Conservation (phyloP, 1,140 invertebrate species). For the Drosophila orosa region DNA sequence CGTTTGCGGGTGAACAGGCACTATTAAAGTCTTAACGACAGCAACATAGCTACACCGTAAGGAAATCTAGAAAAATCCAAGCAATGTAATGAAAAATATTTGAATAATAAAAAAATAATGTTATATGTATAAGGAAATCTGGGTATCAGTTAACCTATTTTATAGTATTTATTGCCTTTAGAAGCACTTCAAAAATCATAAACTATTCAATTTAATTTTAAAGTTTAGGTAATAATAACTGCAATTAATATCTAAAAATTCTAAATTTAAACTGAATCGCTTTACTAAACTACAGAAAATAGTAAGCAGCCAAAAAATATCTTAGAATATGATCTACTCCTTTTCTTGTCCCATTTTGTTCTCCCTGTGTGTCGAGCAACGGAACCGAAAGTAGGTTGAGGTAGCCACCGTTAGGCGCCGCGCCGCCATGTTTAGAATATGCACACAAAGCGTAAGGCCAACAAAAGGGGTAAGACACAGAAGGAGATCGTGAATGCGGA, state of each 20-base stretch:
- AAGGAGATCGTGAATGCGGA: constrained; percentile 1
- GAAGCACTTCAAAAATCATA: too few relatives aligned
- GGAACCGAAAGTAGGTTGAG: constrained; percentile 72
- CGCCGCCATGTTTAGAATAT: constrained; percentile 79
- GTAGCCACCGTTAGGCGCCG: constrained; percentile 70
- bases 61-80: background rate
- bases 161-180: too few relatives aligned
- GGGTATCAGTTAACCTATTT: too few relatives aligned
- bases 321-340: background rate
- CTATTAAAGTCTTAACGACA: constrained; percentile 70
- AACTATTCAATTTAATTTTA: too few relatives aligned
- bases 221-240: too few relatives aligned
- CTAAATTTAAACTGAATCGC: background rate
- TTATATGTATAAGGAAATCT: too few relatives aligned
- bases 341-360: background rate
- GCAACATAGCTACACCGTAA: constrained; percentile 14
- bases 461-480: constrained; percentile 57
- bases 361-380: constrained; percentile 14
- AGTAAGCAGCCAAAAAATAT: background rate
- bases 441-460: constrained; percentile 77
- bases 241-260: too few relatives aligned
- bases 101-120: background rate
- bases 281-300: background rate
- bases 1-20: constrained; percentile 42
- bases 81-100: background rate